phyloP scores from a whole-genome alignment of 2,113 vertebrate species.

The Dinomys branickii region DNA sequence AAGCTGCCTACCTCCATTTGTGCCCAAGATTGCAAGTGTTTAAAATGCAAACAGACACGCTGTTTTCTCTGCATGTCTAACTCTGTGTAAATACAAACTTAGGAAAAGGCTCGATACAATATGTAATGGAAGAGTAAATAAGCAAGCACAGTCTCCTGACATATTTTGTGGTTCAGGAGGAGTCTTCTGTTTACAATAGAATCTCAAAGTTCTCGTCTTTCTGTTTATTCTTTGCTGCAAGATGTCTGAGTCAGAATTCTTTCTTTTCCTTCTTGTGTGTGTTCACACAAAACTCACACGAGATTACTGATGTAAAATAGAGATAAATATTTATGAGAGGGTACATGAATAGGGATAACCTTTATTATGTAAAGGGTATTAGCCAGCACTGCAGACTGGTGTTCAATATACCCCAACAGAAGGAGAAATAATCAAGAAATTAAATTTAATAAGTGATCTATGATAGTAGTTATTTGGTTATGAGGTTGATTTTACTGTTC shows the following conservation, averaged over 20 bases:
- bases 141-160: background rate
- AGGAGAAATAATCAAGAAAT: slow-evolving; percentile 79
- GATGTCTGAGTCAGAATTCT: slow-evolving; percentile 29
- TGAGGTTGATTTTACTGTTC: slow-evolving; percentile 52
- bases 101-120: slow-evolving; percentile 1
- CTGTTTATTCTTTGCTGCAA: background rate
- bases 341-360: slow-evolving; percentile 41
- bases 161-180: slow-evolving; percentile 11
- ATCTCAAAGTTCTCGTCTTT: background rate
- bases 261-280: background rate
- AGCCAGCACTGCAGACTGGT: slow-evolving; percentile 49
- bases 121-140: slow-evolving; percentile 46
- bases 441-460: slow-evolving; percentile 76
- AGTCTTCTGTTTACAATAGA: slow-evolving; percentile 26
- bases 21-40: background rate
- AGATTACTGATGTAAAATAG: slow-evolving; percentile 65
- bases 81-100: slow-evolving; percentile 52
- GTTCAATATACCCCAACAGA: slow-evolving; percentile 68
- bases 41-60: slow-evolving; percentile 51
- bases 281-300: slow-evolving; percentile 55
- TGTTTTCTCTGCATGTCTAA: background rate
- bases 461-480: slow-evolving; percentile 71
- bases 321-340: slow-evolving; percentile 71
- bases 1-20: slow-evolving; percentile 36
- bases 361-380: slow-evolving; percentile 76